Conservation (phyloP, 2,888 invertebrate species). For the Nomada hirtipes region DNA sequence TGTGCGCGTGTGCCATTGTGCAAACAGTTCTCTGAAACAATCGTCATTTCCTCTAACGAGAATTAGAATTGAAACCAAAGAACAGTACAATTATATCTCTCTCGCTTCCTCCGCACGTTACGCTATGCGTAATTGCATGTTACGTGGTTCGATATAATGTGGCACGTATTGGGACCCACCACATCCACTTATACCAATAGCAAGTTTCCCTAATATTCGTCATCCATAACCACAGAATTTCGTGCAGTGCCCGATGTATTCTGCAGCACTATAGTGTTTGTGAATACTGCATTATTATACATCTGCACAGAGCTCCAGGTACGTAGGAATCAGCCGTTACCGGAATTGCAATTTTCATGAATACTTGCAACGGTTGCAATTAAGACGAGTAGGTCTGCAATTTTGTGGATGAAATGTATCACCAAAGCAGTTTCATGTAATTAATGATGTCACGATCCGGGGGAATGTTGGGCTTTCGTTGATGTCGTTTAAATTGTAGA, state of each 20-base stretch:
- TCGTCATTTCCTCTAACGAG: background rate
- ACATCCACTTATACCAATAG: slow-evolving; percentile 37
- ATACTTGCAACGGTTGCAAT: background rate
- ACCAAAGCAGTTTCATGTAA: no score
- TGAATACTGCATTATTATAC: slow-evolving; percentile 19
- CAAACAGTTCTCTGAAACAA: background rate
- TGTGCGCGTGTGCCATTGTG: background rate
- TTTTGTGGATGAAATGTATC: no score
- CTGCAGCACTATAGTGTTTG: background rate
- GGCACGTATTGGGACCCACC: slow-evolving; percentile 18
- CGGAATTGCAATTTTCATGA: slow-evolving; percentile 16
- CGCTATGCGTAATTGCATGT: slow-evolving; percentile 31
- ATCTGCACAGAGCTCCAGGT: no score
- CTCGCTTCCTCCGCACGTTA: no score
- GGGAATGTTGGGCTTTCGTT: no score
- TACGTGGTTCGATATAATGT: slow-evolving; percentile 27
- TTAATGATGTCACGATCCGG: no score
- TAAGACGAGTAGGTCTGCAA: background rate
- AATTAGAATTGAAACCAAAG: slow-evolving; percentile 32
- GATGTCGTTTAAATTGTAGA: no score
- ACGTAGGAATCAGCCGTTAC: background rate
- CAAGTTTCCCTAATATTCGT: slow-evolving; percentile 45
- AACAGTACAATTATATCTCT: background rate
- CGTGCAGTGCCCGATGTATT: slow-evolving; percentile 12
- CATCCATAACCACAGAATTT: slow-evolving; percentile 30